These are phyloP conservation scores for Drosophila mercatorum DNA, from an alignment of 2,888 invertebrate species.

Conservation along the genomic window DNA sequence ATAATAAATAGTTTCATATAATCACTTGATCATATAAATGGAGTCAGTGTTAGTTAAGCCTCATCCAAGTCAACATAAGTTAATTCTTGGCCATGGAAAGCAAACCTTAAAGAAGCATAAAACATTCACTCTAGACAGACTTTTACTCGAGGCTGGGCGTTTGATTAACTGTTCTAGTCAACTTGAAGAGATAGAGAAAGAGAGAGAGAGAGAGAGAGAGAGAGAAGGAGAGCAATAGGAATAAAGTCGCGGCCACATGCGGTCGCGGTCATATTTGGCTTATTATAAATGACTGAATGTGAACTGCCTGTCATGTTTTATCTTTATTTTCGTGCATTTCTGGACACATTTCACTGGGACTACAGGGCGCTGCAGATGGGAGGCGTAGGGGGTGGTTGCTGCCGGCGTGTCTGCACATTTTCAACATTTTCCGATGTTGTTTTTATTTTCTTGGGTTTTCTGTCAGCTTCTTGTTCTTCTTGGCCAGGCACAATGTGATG, in stretches of 20 bases:
- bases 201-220: neutral
- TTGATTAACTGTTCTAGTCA: conserved; percentile 48
- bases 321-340: conserved; percentile 78
- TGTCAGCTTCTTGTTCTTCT: conserved; percentile 12
- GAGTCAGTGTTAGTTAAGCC: neutral
- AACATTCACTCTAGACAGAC: conserved; percentile 5
- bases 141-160: conserved; percentile 19
- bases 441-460: conserved; percentile 6
- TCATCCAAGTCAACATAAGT: neutral
- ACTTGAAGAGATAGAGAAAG: neutral
- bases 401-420: conserved; percentile 74
- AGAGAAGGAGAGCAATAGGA: neutral
- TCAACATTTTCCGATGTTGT: conserved; percentile 62
- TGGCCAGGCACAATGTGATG: conserved; percentile 59
- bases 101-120: neutral
- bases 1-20: neutral
- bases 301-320: conserved; percentile 80
- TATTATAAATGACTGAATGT: conserved; percentile 78
- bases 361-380: neutral
- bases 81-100: conserved; percentile 11
- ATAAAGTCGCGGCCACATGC: conserved; percentile 51
- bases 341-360: conserved; percentile 49
- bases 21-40: neutral
- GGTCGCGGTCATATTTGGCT: conserved; percentile 71
- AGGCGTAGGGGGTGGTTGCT: conserved; percentile 18